Evolutionary conservation across 92 coral and sea anemone species (phyloP), one percentile per base, ranked within the genome.

Genomic region (Zoanthus solanderi): DNA sequence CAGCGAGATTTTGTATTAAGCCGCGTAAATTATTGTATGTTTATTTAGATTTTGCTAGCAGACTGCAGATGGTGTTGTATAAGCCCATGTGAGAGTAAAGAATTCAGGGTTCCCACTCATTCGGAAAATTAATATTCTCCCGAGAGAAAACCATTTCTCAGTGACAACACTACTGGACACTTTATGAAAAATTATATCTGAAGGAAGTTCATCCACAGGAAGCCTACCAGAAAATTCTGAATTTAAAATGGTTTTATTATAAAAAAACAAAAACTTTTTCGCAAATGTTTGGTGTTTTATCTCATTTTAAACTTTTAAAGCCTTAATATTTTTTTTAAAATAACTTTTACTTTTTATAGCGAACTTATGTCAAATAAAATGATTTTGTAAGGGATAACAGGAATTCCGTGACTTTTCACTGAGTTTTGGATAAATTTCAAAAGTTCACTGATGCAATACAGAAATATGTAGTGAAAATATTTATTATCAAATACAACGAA

Each of bases 311-410:
- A 47, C 52, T 47, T 47, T 47, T 47, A 47, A 47, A 47, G 52
- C 52, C 52, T 47, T 47, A 47, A 47, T 47, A 47, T 0, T 47
- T 47, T 47, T 47, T 47, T 47, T 23, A 23, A 0, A 23, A 47
- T 47, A 47, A 47, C 52, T 47, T 47, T 47, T 47, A 47, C 52
- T 47, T 47, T 47, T 47, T 47, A 47, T 47, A 47, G 52, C 52
- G 8, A 47, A 47, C 52, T 47, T 47, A 47, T 8, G 52, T 47
- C 52, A 47, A 47, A 47, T 47, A 47, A 47, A 47, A 60, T 60
- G 67, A 60, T 60, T 60, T 60, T 60, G 67, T 15, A 60, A 60
- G 67, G 23, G 67, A 60, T 60, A n/a, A 60, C 66, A 60, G 61
- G 61, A 56, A 56, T 56, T 23, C 23, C 23, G 23, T 56, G 67